Evolutionary conservation across 2,113 vertebrate genomes (phyloP).

Genomic region (Engystomops pustulosus): DNA sequence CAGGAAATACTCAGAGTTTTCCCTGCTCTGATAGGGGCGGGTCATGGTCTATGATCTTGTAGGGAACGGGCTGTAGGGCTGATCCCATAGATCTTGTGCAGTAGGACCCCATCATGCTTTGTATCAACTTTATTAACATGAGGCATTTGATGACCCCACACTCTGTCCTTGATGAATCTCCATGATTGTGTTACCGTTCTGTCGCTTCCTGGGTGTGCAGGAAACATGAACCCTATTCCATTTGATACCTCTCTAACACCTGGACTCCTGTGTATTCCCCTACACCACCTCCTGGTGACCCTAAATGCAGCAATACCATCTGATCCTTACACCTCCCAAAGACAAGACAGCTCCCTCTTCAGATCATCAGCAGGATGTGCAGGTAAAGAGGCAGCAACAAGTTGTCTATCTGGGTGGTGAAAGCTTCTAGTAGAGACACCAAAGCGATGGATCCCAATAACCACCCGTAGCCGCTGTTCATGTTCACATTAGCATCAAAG

Average conservation of each 20-base stretch:
- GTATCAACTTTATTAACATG: neutral
- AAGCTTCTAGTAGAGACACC: constrained; percentile 93
- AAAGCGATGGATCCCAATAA: constrained; percentile 86
- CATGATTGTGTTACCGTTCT: neutral
- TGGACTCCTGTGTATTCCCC: neutral
- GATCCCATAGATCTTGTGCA: no score
- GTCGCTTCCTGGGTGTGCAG: neutral
- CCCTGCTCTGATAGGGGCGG: neutral
- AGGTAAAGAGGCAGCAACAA: constrained; percentile 94
- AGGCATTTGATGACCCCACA: neutral
- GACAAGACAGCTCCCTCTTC: constrained; percentile 54
- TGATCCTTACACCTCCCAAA: neutral
- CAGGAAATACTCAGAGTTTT: neutral
- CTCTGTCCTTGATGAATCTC: neutral
- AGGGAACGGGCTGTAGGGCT: neutral
- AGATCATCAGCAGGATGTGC: constrained; percentile 90
- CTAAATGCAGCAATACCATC: neutral
- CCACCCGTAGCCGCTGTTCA: constrained; percentile 92
- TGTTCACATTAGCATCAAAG: constrained; percentile 85
- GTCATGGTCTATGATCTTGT: neutral
- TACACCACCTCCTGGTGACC: neutral
- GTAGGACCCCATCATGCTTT: neutral
- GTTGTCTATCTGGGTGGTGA: constrained; percentile 96
- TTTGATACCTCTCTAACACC: neutral
- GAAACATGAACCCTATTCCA: neutral